Conservation (phyloP, 2,113 vertebrate species). For the Chrysochloris asiatica region DNA sequence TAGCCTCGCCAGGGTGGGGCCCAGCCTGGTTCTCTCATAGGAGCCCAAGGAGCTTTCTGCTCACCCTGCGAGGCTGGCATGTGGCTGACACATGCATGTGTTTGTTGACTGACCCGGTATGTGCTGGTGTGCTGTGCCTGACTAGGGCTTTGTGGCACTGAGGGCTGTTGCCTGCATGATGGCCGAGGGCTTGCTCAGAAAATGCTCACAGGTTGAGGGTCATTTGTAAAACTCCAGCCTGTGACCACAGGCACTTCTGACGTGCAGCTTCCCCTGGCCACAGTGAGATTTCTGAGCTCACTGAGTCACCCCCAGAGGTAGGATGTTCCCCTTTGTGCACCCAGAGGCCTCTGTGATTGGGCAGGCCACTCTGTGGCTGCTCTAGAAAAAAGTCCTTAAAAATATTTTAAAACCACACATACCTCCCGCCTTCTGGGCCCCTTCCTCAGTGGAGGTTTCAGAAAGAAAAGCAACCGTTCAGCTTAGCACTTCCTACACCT, state of each 20-base stretch:
- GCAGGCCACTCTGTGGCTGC: background rate
- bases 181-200: background rate
- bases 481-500: background rate
- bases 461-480: background rate
- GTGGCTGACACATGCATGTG: background rate
- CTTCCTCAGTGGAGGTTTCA: conserved; percentile 9
- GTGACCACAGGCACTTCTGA: background rate
- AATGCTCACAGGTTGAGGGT: background rate
- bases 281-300: conserved; percentile 32
- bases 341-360: conserved; percentile 60
- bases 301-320: conserved; percentile 69
- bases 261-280: background rate
- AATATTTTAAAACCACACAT: conserved; percentile 58
- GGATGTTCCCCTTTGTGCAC: conserved; percentile 66
- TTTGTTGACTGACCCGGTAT: background rate
- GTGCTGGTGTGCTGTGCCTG: background rate
- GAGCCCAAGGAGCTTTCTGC: background rate
- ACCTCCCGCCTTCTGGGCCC: background rate
- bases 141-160: accelerated
- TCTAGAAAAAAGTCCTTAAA: conserved; percentile 30
- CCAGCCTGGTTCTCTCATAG: background rate
- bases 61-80: background rate
- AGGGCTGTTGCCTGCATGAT: background rate
- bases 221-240: background rate
- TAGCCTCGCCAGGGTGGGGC: background rate